A percentile compares a stretch with the other conserved stretches of the same genome.
These are phyloP conservation scores for Ischnus inquisitorius DNA, from an alignment of 2,888 invertebrate genomes.

Conservation along the genomic window DNA sequence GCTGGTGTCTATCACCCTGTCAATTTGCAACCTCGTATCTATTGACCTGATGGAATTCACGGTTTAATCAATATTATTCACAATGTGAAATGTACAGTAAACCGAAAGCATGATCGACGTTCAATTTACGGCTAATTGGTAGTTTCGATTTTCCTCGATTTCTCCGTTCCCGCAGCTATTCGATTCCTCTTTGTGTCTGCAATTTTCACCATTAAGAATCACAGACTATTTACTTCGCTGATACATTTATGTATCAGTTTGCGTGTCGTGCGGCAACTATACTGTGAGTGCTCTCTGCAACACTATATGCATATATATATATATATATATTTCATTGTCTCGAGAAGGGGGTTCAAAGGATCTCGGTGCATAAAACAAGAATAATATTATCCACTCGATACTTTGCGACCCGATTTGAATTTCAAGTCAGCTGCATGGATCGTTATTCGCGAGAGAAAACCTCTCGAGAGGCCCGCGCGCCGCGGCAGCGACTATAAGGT, in stretches of 20 bases:
- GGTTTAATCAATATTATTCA: constrained; percentile 22
- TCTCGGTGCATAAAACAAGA: constrained; percentile 47
- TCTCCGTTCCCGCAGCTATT: not conserved
- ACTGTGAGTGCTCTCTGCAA: not conserved
- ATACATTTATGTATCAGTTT: constrained; percentile 3
- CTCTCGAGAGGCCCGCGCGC: constrained; percentile 39
- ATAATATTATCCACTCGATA: constrained; percentile 66
- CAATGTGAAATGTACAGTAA: not conserved
- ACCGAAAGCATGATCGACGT: constrained; percentile 2
- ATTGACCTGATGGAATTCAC: not conserved
- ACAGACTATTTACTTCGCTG: not conserved
- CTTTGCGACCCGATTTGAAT: constrained; percentile 71
- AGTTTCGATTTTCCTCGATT: constrained; percentile 1
- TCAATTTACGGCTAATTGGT: constrained; percentile 20
- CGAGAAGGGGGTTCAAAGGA: constrained; percentile 51
- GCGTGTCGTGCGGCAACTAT: not conserved
- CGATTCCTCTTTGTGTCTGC: not conserved
- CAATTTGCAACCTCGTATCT: not conserved
- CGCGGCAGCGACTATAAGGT: constrained; percentile 36
- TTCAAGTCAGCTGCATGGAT: constrained; percentile 69
- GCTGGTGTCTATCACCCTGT: not conserved
- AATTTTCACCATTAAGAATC: not conserved
- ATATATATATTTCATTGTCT: constrained; percentile 38
- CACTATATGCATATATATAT: not conserved
- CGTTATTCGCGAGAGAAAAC: constrained; percentile 71